Evolutionary conservation across 2,113 vertebrate species (phyloP), one percentile per base, ranked within the genome.

Genomic region (Cichladusa arquata): DNA sequence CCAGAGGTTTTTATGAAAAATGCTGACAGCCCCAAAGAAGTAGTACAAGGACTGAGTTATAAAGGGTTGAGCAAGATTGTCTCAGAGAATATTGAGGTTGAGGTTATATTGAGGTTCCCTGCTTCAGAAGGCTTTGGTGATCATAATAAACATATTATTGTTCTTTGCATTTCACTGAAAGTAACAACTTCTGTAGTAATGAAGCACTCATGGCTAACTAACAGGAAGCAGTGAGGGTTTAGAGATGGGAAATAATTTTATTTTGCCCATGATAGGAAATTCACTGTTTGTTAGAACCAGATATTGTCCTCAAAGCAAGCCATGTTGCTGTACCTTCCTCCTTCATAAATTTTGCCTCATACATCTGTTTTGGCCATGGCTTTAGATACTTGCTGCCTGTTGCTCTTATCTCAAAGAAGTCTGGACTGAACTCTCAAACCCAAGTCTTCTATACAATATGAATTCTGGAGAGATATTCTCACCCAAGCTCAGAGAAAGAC

Each of bases 51-150:
- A 60, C 29, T 45, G 31, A 58, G 7, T 29, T 61, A 31, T 3
- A 42, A 45, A 50, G 79, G 4, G 4, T 36, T 77, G 54, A 54
- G 12, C 7, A 67, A 72, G 33, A 12, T 50, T 88, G 12, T 56
- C 25, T 92, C 60, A n/a, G 64, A 50, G 19, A 85, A 36, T 65
- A 45, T 44, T 73, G 5, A 12, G 5, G 2, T 44, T 69, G 5
- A 12, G 5, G 38, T 44, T 4, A 1, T 40, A 44, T 16, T 1
- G 3, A 44, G 9, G 19, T 25, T 56, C 2, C 18, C 40, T 34
- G 7, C 5, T 76, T 28, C 57, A 84, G 34, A 86, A 82, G 62
- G 7, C 5, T 80, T 14, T 15, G 26, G 5, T 71, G 22, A n/a
- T 56, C 22, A 70, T 8, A 74, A 5, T 3, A 71, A 71, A 66